Conservation (phyloP, 2,888 invertebrate genomes). For the Drosophila nigritarsus region DNA sequence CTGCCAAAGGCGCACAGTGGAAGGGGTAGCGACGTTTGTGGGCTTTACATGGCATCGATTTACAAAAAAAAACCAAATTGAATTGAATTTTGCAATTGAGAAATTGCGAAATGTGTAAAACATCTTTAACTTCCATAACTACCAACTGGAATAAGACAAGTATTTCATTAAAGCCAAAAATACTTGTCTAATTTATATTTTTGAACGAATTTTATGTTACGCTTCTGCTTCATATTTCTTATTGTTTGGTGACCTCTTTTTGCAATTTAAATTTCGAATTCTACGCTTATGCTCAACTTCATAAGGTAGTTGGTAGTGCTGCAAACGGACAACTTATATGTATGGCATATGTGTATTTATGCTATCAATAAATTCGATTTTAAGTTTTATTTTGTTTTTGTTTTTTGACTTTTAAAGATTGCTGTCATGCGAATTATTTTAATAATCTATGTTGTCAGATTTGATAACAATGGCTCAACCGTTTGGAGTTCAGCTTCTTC, state of each 20-base stretch:
- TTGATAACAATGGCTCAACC: constrained; percentile 8
- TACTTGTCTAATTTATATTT: not conserved
- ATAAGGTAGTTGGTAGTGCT: not conserved
- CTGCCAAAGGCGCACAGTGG: constrained; percentile 7
- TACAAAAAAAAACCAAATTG: constrained; percentile 26
- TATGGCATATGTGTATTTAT: not conserved
- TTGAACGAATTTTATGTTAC: not conserved
- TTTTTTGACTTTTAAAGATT: not conserved
- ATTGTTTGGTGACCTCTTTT: not conserved
- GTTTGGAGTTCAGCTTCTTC: not conserved
- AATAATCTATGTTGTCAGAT: constrained; percentile 55
- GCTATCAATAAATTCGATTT: not conserved
- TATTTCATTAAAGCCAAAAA: not conserved
- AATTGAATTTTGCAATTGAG: constrained; percentile 40
- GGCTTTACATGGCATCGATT: constrained; percentile 65
- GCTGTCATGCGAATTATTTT: constrained; percentile 73
- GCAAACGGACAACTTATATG: not conserved
- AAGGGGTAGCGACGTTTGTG: constrained; percentile 51
- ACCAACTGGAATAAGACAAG: not conserved
- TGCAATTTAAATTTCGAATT: not conserved
- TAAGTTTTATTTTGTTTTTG: not conserved
- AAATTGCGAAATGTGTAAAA: constrained; percentile 17
- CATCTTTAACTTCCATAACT: constrained; percentile 29
- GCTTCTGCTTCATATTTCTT: not conserved
- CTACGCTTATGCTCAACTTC: not conserved